phyloP scores from a whole-genome alignment of 2,113 vertebrate species.

The Caracal caracal region DNA sequence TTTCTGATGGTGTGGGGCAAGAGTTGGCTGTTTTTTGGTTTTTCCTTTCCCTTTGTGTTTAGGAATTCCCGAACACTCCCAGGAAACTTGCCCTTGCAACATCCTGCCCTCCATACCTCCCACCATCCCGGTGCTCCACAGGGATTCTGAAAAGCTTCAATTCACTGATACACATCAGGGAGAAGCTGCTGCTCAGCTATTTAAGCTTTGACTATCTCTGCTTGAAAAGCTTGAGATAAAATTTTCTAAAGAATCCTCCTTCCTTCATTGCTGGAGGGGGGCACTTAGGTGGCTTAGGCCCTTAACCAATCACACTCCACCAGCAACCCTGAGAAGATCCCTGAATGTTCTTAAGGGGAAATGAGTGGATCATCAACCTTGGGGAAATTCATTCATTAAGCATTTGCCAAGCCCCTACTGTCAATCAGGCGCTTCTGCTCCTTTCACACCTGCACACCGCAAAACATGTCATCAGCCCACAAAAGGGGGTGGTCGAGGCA shows the following conservation, averaged over 20 bases:
- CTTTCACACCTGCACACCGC: background rate
- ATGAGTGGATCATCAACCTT: background rate
- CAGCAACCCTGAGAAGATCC: background rate
- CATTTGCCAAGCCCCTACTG: background rate
- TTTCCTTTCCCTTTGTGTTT: background rate
- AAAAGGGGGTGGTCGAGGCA: background rate
- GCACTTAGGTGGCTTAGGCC: background rate
- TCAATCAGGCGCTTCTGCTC: background rate
- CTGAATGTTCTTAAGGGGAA: background rate
- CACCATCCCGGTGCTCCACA: background rate
- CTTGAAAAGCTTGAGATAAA: slow-evolving; percentile 49
- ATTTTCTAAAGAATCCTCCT: slow-evolving; percentile 28
- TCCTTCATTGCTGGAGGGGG: background rate
- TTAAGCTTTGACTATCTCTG: slow-evolving; percentile 54
- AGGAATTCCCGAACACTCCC: slow-evolving; percentile 1
- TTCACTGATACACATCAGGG: background rate
- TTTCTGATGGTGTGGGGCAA: background rate
- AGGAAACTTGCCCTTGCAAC: slow-evolving; percentile 31
- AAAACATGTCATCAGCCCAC: background rate
- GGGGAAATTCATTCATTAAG: background rate
- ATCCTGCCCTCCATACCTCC: background rate
- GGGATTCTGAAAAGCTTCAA: slow-evolving; percentile 49
- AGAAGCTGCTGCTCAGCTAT: background rate
- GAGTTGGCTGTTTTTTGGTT: background rate
- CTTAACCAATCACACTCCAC: background rate